A percentile compares a stretch with the other conserved stretches of the same genome.
phyloP scores from a whole-genome alignment of 2,113 vertebrate genomes.

The Balaeniceps rex region DNA sequence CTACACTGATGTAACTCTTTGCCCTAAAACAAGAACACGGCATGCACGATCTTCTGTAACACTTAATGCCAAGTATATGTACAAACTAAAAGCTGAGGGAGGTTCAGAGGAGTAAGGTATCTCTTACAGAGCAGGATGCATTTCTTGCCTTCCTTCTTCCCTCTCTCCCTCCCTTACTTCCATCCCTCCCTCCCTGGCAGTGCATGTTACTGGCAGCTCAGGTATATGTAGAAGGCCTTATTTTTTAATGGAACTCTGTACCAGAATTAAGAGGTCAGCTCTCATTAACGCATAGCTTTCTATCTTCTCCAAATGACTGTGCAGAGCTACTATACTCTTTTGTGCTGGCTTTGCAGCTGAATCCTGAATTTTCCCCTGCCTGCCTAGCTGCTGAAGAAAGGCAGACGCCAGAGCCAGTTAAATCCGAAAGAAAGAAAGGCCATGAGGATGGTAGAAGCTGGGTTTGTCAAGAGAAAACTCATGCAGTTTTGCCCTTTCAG shows the following conservation, averaged over 20 bases:
- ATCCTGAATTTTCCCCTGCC: neutral
- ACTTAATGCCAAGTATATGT: neutral
- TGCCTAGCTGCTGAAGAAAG: neutral
- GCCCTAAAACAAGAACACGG: neutral
- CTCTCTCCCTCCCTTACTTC: neutral
- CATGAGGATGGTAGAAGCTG: neutral
- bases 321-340: neutral
- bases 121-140: neutral
- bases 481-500: neutral
- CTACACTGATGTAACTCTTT: neutral
- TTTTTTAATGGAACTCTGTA: neutral
- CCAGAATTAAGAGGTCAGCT: neutral
- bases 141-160: neutral
- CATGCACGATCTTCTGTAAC: neutral
- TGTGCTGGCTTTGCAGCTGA: neutral
- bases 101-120: neutral
- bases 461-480: neutral
- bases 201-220: neutral
- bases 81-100: neutral
- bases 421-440: neutral
- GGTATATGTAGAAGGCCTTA: neutral
- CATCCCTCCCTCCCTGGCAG: neutral
- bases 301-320: neutral
- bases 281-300: neutral
- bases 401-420: neutral